Evolutionary conservation across 2,113 vertebrate species (phyloP).

Genomic region (Eulacestoma nigropectus): DNA sequence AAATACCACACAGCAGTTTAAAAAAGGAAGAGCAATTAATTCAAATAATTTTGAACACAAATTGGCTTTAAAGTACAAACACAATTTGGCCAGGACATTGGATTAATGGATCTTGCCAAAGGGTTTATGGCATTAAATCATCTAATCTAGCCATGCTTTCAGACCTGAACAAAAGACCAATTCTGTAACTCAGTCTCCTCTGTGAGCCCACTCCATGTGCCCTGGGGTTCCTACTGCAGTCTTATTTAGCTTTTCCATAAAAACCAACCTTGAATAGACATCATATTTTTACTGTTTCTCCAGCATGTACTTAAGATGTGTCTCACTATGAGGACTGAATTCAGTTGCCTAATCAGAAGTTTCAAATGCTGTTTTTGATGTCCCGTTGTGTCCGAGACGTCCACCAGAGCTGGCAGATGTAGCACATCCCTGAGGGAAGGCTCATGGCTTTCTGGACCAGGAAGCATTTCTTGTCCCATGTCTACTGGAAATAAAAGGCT

Average conservation of each 20-base stretch:
- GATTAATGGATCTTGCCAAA: slow-evolving; percentile 29
- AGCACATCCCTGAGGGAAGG: neutral
- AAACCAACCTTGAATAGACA: neutral
- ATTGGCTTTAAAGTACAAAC: slow-evolving; percentile 6
- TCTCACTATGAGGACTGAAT: neutral
- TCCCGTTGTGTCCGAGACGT: rapidly evolving
- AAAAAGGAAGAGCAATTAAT: slow-evolving; percentile 29
- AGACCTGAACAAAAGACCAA: neutral
- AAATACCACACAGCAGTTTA: neutral
- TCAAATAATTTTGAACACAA: slow-evolving; percentile 16
- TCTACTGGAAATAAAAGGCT: neutral
- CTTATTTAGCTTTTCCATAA: neutral
- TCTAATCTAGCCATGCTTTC: slow-evolving; percentile 27
- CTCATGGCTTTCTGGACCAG: neutral
- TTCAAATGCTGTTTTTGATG: neutral
- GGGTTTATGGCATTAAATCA: slow-evolving; percentile 18
- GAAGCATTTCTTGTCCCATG: neutral
- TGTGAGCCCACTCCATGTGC: neutral
- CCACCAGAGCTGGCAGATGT: neutral
- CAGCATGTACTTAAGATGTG: neutral
- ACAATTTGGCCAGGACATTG: neutral
- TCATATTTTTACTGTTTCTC: neutral
- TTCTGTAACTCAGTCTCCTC: neutral
- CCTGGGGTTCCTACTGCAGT: neutral
- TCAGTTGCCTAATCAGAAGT: neutral